phyloP scores from a whole-genome alignment of 2,797 vertebrate species.

The Smutsia temminckii region DNA sequence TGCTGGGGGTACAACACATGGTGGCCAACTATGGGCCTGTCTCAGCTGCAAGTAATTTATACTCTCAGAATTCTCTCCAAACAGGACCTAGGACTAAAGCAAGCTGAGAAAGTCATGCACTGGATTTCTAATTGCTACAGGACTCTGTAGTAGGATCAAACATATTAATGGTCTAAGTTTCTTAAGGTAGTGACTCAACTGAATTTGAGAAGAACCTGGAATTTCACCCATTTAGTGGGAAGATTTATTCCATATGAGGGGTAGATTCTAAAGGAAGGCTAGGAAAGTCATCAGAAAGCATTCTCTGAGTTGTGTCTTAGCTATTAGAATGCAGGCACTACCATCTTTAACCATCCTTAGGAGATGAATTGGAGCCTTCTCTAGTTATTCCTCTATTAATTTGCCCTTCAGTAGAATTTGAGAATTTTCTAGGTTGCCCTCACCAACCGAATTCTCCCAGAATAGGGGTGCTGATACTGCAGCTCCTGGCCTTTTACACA shows the following conservation, averaged over 20 bases:
- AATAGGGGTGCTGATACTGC: background rate
- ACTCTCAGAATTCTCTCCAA: constrained; percentile 30
- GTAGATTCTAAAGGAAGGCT: background rate
- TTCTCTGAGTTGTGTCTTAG: background rate
- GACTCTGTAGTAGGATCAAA: constrained; percentile 13
- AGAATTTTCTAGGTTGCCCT: background rate
- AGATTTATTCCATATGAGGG: background rate
- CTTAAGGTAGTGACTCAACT: background rate
- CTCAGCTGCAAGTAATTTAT: constrained; percentile 71
- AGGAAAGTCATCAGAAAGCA: background rate
- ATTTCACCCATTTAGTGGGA: constrained; percentile 14
- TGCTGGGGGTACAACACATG: background rate
- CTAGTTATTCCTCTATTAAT: background rate
- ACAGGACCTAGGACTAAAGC: constrained; percentile 45
- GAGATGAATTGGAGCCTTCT: background rate
- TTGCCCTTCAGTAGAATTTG: background rate
- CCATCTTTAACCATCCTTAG: background rate
- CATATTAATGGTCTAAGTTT: constrained; percentile 9
- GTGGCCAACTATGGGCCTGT: background rate
- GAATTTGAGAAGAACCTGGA: constrained; percentile 39
- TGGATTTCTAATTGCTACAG: constrained; percentile 44
- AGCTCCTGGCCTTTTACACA: background rate
- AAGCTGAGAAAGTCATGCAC: constrained; percentile 48
- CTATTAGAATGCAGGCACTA: background rate
- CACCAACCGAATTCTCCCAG: background rate